Base-by-base conservation (phyloP, 2,797 vertebrate genomes). In the Enteromius unitaeniatus region DNA sequence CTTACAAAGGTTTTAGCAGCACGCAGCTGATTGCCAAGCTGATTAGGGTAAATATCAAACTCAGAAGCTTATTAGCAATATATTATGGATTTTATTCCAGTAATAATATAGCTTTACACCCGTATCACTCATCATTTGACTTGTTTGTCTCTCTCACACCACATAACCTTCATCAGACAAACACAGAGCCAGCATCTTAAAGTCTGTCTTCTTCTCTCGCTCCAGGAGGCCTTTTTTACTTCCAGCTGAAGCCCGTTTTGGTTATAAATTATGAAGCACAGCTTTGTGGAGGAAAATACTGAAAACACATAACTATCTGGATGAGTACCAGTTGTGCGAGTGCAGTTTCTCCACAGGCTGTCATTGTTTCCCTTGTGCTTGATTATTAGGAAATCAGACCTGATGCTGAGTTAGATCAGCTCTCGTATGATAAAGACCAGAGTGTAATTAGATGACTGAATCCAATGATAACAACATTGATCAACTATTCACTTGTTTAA, bases 291-390 rank as follows among this genome's bases (percentile, higher is more conserved):
- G 81, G 67, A 76, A 84, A 85, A 85, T 84, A 83, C 86, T 85
- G 80, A 31, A 70, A 85, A 75, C 65, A 19, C 83, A 84, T 79
- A 87, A 84, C 86, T 84, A 79, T 86, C 83, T 89, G 86, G 83
- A 87, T 47, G 51, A 85, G 86, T 67, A 82, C 75, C 79, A 86
- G 47, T 82, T 83, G 47, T 83, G 79, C 51, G 76, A 77, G 23
- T 47, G 49, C 21, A 70, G 64, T 85, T 83, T 81, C 77, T 83
- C 62, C 68, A 62, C 81, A 65, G 62, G 34, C 78, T 83, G 68
- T 53, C 45, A 68, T 81, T 78, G 47, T 69, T 84, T 68, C 74
- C 58, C 47, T 21, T 10, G 42, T 0, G 11, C 11, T 23, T 4
- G 13, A 74, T 78, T 19, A 45, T 19, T 45, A 28, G 19, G 37